Conservation (phyloP, 2,888 invertebrate genomes). For the Drosophila melanosoma region DNA sequence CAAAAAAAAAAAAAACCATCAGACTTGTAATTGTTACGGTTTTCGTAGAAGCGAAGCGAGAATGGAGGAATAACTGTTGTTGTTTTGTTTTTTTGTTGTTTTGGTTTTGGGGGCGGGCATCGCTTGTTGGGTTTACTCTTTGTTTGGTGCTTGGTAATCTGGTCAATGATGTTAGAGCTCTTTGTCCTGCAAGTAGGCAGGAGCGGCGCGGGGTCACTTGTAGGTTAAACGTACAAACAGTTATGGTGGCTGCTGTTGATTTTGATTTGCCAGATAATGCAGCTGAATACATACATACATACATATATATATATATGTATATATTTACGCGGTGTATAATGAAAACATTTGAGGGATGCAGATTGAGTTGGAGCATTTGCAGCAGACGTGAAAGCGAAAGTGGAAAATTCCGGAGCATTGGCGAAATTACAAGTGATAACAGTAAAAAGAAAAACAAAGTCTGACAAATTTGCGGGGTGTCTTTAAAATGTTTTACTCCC, state of each 20-base stretch:
- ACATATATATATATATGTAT: neutral
- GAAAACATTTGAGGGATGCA: constrained; percentile 3
- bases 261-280: constrained; percentile 42
- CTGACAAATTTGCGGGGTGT: neutral
- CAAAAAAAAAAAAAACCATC: constrained; percentile 47
- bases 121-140: constrained; percentile 39
- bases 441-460: neutral
- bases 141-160: constrained; percentile 54
- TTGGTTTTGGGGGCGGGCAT: constrained; percentile 13
- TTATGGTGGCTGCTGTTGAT: constrained; percentile 52
- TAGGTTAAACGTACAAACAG: constrained; percentile 64
- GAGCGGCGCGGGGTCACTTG: constrained; percentile 58
- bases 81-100: neutral
- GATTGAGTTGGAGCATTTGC: neutral
- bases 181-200: constrained; percentile 43
- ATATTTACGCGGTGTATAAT: constrained; percentile 1
- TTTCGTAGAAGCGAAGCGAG: constrained; percentile 44
- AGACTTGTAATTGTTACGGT: constrained; percentile 71
- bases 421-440: constrained; percentile 5
- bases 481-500: neutral
- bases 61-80: neutral
- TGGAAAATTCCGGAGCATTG: constrained; percentile 6
- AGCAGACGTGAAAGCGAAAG: constrained; percentile 18
- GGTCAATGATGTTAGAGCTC: constrained; percentile 56
- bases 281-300: constrained; percentile 2